A percentile compares a stretch with the other conserved stretches of the same genome.
Conservation (phyloP, 2,113 vertebrate species). For the Gorsachius goisagi region DNA sequence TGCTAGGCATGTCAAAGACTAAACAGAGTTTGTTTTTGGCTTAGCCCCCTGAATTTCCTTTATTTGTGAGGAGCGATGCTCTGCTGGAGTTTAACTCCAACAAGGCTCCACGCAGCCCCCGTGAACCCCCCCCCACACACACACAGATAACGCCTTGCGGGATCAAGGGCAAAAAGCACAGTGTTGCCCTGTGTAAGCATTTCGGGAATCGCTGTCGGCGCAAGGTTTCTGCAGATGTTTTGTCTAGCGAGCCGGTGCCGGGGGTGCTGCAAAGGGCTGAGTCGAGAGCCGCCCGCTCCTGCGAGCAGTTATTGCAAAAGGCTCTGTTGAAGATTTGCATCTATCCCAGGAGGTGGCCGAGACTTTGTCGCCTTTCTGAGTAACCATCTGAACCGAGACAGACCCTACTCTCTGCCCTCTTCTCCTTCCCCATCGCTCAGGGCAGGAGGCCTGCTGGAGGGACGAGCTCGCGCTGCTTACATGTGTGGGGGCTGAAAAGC, state of each 20-base stretch:
- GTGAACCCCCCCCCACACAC: rapidly evolving
- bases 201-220: not conserved
- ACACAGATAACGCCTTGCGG: not conserved
- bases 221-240: not conserved
- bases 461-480: not conserved
- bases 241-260: rapidly evolving
- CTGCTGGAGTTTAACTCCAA: not conserved
- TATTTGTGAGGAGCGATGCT: not conserved
- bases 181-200: not conserved
- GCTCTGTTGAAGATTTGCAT: not conserved
- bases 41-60: not conserved
- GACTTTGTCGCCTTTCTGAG: not conserved
- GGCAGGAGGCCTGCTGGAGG: not conserved
- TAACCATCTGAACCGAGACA: not conserved
- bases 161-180: not conserved
- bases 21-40: not conserved
- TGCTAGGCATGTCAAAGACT: not conserved
- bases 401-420: not conserved
- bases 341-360: not conserved
- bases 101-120: not conserved
- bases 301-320: not conserved
- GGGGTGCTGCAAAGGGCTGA: too few relatives aligned
- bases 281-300: not conserved
- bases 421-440: not conserved
- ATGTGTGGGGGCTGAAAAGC: not conserved